A percentile compares a stretch with the other conserved stretches of the same genome.
Conservation (phyloP, 2,888 invertebrate species). For the Pseudococcus longispinus region DNA sequence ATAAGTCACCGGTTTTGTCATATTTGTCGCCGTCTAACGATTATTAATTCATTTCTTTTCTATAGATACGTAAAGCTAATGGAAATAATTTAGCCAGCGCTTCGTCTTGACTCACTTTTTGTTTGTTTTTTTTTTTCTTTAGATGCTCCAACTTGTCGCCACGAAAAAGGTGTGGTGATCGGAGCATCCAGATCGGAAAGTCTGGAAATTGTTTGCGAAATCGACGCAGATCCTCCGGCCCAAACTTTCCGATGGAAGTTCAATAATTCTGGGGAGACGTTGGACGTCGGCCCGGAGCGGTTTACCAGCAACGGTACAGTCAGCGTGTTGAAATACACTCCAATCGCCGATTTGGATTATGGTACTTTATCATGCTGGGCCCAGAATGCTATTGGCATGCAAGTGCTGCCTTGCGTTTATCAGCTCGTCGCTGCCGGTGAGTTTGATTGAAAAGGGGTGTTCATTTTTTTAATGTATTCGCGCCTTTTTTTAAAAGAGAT, state of each 20-base stretch:
- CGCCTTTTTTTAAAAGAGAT: not conserved
- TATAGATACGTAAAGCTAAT: no score
- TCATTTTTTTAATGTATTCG: constrained; percentile 37
- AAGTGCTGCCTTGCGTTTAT: constrained; percentile 83
- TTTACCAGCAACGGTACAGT: constrained; percentile 78
- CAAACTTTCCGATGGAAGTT: constrained; percentile 92
- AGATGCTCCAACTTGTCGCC: constrained; percentile 85
- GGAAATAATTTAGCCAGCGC: no score
- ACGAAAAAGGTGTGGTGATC: constrained; percentile 79
- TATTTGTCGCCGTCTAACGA: not conserved
- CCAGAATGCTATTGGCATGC: constrained; percentile 81
- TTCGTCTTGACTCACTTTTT: not conserved
- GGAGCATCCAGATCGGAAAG: constrained; percentile 88
- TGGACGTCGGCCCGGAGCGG: constrained; percentile 80
- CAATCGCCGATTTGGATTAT: constrained; percentile 77
- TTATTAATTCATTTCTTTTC: not conserved
- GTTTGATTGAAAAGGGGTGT: constrained; percentile 59
- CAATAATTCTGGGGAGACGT: constrained; percentile 89
- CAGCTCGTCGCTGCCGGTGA: constrained; percentile 89
- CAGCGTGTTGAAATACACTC: constrained; percentile 67
- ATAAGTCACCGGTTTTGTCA: constrained; percentile 23
- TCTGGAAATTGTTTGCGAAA: constrained; percentile 85
- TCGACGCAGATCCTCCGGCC: constrained; percentile 90
- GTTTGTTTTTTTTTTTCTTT: constrained; percentile 60
- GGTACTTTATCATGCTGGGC: constrained; percentile 89